Conservation (phyloP, 2,113 vertebrate species). For the Mus musculus region DNA sequence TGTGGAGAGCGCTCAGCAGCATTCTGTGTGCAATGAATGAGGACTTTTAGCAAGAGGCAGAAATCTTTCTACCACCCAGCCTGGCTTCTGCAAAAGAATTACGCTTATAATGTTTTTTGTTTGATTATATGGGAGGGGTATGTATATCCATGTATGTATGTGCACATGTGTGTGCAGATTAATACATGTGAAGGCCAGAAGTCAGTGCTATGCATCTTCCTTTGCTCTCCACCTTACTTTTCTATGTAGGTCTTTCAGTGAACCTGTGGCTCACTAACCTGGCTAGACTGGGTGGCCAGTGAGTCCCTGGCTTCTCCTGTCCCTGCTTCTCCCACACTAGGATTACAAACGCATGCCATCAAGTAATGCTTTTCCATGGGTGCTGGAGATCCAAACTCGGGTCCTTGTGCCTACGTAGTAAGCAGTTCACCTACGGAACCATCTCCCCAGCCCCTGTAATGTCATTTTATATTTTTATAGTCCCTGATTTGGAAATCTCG, state of each 20-base stretch:
- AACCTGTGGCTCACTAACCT: background rate
- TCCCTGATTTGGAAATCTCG: background rate
- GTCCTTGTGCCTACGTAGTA: background rate
- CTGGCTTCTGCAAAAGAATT: constrained; percentile 19
- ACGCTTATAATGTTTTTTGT: background rate
- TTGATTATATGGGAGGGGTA: too few species aligned
- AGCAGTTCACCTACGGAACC: background rate
- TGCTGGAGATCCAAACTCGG: too few species aligned
- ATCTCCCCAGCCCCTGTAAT: background rate
- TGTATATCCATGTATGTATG: too few species aligned
- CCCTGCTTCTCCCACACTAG: background rate
- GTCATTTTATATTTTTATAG: background rate
- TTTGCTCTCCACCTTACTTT: background rate
- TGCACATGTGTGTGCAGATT: background rate
- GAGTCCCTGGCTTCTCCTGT: background rate
- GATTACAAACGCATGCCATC: background rate
- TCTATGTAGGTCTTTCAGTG: background rate
- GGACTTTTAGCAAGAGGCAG: constrained; percentile 7
- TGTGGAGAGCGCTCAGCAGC: background rate
- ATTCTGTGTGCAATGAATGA: background rate
- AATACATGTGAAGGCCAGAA: background rate
- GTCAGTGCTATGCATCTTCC: background rate
- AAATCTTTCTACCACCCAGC: background rate
- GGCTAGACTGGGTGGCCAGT: background rate
- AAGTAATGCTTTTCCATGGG: background rate